Conservation (phyloP, 2,888 invertebrate genomes). For the Paralinhomoeus sp. region DNA sequence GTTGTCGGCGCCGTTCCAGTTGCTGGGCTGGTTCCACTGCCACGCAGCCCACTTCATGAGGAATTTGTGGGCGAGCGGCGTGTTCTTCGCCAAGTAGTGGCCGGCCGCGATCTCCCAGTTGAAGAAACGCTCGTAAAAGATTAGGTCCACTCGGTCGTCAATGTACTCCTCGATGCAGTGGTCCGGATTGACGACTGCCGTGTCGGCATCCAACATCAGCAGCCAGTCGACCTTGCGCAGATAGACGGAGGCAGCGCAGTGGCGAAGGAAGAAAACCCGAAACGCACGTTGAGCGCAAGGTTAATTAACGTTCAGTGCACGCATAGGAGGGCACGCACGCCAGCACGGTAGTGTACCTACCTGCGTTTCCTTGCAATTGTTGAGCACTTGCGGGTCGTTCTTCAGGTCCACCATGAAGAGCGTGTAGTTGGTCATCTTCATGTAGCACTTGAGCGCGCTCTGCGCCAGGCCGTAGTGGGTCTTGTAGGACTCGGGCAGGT, state of each 20-base stretch:
- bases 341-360: too few species aligned
- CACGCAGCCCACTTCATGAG: conserved; percentile 9
- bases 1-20: conserved; percentile 7
- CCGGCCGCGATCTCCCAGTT: conserved; percentile 1
- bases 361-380: conserved; percentile 3
- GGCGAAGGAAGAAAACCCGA: conserved; percentile 1
- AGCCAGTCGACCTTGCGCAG: conserved; percentile 3
- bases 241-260: conserved; percentile 3
- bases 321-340: background rate
- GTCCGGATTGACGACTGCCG: background rate
- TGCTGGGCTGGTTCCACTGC: conserved; percentile 2
- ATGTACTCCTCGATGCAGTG: background rate
- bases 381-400: conserved; percentile 1
- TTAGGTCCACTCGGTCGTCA: conserved; percentile 1
- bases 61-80: background rate
- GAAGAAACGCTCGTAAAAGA: conserved; percentile 4
- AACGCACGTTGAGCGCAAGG: background rate
- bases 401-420: conserved; percentile 1
- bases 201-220: conserved; percentile 3
- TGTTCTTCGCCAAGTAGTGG: conserved; percentile 3
- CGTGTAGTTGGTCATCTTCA: conserved; percentile 1
- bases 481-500: background rate
- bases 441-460: conserved; percentile 2
- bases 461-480: conserved; percentile 1
- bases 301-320: background rate